A percentile compares a stretch with the other conserved stretches of the same genome.
Conservation (phyloP, 1,140 invertebrate species). For the Radopholus similis region DNA sequence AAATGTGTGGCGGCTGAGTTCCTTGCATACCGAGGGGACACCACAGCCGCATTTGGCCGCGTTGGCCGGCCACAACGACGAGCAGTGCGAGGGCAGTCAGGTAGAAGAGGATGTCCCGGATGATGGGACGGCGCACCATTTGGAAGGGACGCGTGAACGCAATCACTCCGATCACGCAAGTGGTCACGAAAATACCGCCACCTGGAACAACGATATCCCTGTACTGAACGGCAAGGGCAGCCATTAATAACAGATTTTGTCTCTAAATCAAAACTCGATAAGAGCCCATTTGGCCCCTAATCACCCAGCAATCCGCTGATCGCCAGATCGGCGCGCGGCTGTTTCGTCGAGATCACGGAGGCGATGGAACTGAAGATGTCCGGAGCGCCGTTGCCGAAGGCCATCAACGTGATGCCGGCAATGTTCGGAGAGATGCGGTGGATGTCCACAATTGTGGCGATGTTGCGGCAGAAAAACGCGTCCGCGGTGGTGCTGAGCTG, state of each 20-base stretch:
- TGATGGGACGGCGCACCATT: constrained; percentile 66
- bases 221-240: no score
- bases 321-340: constrained; percentile 65
- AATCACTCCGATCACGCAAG: constrained; percentile 68
- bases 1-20: constrained; percentile 42
- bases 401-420: constrained; percentile 67
- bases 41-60: constrained; percentile 61
- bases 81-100: constrained; percentile 64
- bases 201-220: no score
- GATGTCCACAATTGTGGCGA: constrained; percentile 69
- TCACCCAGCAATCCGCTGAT: constrained; percentile 68
- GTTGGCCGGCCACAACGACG: constrained; percentile 63
- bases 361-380: constrained; percentile 71
- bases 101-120: constrained; percentile 70
- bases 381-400: constrained; percentile 75
- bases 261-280: no score
- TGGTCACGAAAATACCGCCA: constrained; percentile 71
- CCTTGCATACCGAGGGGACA: constrained; percentile 64
- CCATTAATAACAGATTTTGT: no score
- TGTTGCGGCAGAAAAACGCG: constrained; percentile 70
- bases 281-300: no score
- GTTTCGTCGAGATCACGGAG: constrained; percentile 62
- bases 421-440: constrained; percentile 69
- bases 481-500: constrained; percentile 68
- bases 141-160: constrained; percentile 67